Evolutionary conservation across 2,797 vertebrate species (phyloP), one percentile per base, ranked within the genome.

Genomic region (Sebastes reedi): DNA sequence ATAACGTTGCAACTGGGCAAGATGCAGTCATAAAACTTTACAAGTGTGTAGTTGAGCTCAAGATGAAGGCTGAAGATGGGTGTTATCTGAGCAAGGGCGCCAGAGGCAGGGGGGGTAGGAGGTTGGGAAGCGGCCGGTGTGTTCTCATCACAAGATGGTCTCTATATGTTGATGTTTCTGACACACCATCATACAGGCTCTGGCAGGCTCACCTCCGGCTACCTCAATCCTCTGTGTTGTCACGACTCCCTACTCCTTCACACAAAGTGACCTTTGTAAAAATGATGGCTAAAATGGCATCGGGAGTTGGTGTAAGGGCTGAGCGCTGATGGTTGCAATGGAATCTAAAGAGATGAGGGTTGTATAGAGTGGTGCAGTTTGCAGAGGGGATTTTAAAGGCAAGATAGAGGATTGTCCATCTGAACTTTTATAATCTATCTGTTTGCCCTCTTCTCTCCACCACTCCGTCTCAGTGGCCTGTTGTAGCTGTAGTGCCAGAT

Each of bases 301-400:
- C 80, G 72, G 65, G 72, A 74, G 54, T 54, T 72, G 16, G 77
- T 66, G 42, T 76, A 55, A 29, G 20, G 20, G 29, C 52, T 16
- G 61, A 75, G 58, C 0, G 8, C 46, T 52, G 71, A 59, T 29
- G 4, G 62, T 66, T 87, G 50, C 22, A 72, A 42, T 67, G 5
- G 25, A 66, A 72, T 81, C 36, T 29, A 24, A 68, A 67, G 36
- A 54, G 71, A 68, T 72, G 25, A 34, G 30, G 20, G 22, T 27
- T 71, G 18, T 61, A 29, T 20, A 8, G 22, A 58, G 34, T 50
- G 30, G 27, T 14, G 27, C 14, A 20, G 72, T 50, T 46, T 50
- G 29, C 20, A 30, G 24, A 73, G 54, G 27, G 70, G 52, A 64
- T 72, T 70, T 82, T n/a, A 55, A 73, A 74, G 72, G 72, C 66